phyloP scores from a whole-genome alignment of 2,888 invertebrate genomes.

The Dryocosmus kuriphilus region DNA sequence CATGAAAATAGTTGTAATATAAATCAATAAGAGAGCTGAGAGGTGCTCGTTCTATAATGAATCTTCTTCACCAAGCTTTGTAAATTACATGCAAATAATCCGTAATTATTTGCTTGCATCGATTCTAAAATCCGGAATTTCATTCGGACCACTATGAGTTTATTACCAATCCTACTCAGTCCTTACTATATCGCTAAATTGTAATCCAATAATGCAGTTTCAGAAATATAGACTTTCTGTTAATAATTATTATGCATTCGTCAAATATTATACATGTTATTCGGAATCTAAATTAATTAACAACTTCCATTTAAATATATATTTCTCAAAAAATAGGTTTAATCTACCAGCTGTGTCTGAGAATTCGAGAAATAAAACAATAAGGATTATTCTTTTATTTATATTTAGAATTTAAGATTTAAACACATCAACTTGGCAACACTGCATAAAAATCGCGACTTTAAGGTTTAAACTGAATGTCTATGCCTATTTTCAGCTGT shows the following conservation, averaged over 20 bases:
- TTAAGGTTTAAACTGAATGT: neutral
- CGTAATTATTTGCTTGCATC: conserved; percentile 7
- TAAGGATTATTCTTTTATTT: neutral
- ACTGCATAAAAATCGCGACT: neutral
- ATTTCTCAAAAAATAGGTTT: too few relatives aligned
- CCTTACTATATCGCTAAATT: neutral
- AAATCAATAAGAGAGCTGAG: conserved; percentile 6
- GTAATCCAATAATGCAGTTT: neutral
- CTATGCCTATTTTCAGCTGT: neutral
- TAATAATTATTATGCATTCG: neutral
- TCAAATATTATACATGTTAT: too few relatives aligned
- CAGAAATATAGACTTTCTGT: neutral
- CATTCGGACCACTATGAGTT: neutral
- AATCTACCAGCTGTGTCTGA: neutral
- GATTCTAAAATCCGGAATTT: conserved; percentile 12
- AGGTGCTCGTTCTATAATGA: neutral
- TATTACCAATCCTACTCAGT: neutral
- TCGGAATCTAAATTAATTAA: neutral
- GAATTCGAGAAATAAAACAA: neutral
- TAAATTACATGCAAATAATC: conserved; percentile 25
- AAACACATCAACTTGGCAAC: neutral
- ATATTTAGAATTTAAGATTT: neutral
- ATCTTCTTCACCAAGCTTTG: neutral
- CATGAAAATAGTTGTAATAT: neutral
- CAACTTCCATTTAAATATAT: too few relatives aligned